These are phyloP conservation scores for Antidorcas marsupialis DNA, from an alignment of 2,113 vertebrate genomes.

Conservation along the genomic window DNA sequence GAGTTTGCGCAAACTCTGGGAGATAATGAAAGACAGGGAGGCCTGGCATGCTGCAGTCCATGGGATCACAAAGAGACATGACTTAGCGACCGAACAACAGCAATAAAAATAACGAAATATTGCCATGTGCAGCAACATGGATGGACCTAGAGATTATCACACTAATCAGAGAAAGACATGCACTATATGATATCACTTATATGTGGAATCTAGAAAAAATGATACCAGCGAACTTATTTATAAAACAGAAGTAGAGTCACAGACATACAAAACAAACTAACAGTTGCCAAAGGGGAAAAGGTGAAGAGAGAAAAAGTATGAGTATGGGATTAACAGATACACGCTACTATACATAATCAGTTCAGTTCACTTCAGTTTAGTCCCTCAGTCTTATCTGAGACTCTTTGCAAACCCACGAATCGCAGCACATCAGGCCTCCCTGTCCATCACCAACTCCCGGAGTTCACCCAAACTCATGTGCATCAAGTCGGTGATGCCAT, in stretches of 20 bases:
- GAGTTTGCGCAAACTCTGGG: neutral
- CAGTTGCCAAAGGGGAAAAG: neutral
- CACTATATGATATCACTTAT: neutral
- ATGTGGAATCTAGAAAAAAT: neutral
- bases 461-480: too few species aligned
- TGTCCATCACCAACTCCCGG: too few species aligned
- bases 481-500: too few species aligned
- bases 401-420: too few species aligned
- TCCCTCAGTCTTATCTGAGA: too few species aligned
- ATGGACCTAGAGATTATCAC: neutral
- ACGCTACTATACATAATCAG: neutral
- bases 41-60: neutral
- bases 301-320: neutral
- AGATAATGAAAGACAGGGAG: neutral
- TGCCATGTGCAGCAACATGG: neutral
- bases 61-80: neutral
- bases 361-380: too few species aligned
- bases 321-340: neutral
- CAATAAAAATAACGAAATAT: neutral
- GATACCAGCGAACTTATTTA: neutral
- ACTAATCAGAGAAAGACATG: neutral
- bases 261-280: neutral
- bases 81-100: neutral
- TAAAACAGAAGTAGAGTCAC: neutral
- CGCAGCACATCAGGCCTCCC: too few species aligned